Percentiles rank a stretch among this genome's conserved stretches.
These are phyloP conservation scores for Manis pentadactyla DNA, from an alignment of 2,797 vertebrate genomes.

Conservation along the genomic window DNA sequence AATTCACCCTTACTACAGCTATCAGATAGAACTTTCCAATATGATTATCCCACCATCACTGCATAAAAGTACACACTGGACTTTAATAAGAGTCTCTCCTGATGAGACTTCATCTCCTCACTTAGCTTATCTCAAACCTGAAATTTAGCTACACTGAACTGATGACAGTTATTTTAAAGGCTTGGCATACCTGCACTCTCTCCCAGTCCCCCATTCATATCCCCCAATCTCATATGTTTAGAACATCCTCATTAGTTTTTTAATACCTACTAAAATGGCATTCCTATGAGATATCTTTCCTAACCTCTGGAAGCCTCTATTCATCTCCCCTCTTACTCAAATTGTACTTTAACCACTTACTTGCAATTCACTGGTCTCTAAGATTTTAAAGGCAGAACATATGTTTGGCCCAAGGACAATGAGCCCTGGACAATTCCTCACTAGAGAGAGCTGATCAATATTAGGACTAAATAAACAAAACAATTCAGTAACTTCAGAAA, in stretches of 20 bases:
- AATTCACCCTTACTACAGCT: neutral
- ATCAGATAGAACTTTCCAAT: neutral
- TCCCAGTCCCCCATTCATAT: neutral
- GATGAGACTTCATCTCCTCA: neutral
- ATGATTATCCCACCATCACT: neutral
- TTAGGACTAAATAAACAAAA: neutral
- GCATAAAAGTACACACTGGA: neutral
- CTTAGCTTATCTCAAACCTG: neutral
- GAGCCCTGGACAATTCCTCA: neutral
- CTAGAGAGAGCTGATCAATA: neutral
- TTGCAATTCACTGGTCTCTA: neutral
- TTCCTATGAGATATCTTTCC: neutral
- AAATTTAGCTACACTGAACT: neutral
- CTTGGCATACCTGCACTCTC: neutral
- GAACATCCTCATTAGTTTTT: neutral
- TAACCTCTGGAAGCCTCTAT: neutral
- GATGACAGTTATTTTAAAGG: neutral
- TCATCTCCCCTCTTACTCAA: neutral
- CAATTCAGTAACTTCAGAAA: neutral
- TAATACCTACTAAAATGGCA: neutral
- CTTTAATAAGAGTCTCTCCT: neutral
- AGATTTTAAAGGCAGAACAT: neutral
- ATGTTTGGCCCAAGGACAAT: neutral
- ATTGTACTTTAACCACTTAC: neutral
- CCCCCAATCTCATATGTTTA: neutral